phyloP scores from a whole-genome alignment of 2,888 invertebrate genomes.

The Noctua janthina region DNA sequence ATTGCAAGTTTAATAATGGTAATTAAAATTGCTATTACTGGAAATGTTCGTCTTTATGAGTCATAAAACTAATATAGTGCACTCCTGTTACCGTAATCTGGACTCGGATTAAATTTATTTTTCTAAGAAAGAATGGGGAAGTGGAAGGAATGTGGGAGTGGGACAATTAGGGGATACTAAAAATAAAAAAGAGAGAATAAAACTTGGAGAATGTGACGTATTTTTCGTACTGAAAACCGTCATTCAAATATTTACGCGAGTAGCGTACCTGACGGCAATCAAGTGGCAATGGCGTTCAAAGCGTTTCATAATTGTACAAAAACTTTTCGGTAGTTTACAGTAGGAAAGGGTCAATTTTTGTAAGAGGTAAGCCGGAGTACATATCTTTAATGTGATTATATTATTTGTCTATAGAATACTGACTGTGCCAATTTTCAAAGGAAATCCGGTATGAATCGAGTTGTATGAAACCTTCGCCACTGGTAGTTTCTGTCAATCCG shows the following conservation, averaged over 20 bases:
- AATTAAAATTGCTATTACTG: slow-evolving; percentile 30
- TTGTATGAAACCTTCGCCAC: no score
- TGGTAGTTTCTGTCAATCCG: not conserved
- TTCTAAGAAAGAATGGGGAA: not conserved
- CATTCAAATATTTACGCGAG: not conserved
- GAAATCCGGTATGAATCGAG: no score
- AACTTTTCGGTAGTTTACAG: not conserved
- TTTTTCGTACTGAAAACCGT: not conserved
- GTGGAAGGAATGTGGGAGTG: no score
- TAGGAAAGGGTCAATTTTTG: no score
- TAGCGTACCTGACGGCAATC: not conserved
- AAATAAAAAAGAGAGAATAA: not conserved
- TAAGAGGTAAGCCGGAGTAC: no score
- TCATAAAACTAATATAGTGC: slow-evolving; percentile 48
- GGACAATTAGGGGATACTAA: no score
- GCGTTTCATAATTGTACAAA: not conserved
- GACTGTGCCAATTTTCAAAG: no score
- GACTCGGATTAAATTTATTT: slow-evolving; percentile 8
- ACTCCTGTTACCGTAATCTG: slow-evolving; percentile 31
- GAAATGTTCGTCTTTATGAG: slow-evolving; percentile 32
- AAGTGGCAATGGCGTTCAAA: not conserved
- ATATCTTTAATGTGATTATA: no score
- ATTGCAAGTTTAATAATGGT: slow-evolving; percentile 37
- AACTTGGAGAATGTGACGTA: not conserved
- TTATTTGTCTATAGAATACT: no score